Evolutionary conservation across 2,113 vertebrate genomes (phyloP).

Genomic region (Zosterops japonicus): DNA sequence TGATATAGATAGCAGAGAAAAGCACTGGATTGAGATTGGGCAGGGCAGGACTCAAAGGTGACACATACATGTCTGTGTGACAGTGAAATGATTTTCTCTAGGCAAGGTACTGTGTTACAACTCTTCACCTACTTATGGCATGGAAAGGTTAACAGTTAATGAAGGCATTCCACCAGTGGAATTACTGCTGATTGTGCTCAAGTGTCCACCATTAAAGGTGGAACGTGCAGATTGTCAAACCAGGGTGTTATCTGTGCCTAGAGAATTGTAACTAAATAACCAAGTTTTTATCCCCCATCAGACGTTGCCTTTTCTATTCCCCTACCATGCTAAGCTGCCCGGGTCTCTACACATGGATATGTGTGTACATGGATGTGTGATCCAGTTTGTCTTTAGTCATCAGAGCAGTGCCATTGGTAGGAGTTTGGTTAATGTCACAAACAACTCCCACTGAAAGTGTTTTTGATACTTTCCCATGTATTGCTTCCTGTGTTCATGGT

Average conservation of each 20-base stretch:
- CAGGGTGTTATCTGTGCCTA: not conserved
- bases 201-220: not conserved
- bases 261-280: not conserved
- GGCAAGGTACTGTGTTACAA: not conserved
- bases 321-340: fast-evolving
- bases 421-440: not conserved
- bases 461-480: not conserved
- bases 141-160: not conserved
- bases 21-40: not conserved
- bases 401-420: not conserved
- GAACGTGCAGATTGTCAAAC: not conserved
- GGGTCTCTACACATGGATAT: not conserved
- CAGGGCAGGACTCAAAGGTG: not conserved
- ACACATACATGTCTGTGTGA: fast-evolving
- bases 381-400: not conserved
- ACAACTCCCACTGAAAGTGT: not conserved
- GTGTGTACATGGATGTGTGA: not conserved
- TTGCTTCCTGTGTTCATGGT: not conserved
- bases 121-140: not conserved
- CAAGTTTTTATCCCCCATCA: not conserved
- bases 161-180: not conserved
- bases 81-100: not conserved
- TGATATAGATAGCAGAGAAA: not conserved
- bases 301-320: not conserved
- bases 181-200: not conserved